Base-by-base conservation (phyloP, 2,888 invertebrate species). In the Chesias legatella region DNA sequence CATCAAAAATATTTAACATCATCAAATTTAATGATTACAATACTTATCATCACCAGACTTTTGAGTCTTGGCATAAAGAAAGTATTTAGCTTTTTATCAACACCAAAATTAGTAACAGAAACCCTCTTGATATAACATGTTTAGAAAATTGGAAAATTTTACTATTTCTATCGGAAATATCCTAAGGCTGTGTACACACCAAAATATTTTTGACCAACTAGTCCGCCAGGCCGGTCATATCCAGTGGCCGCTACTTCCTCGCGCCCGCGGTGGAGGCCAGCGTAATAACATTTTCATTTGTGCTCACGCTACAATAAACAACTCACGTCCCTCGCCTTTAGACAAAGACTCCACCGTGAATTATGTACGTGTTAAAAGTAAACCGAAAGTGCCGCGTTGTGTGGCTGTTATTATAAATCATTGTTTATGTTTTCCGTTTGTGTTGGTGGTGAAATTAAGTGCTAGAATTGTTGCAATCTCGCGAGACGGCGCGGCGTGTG, bases 391-490 rank as follows among this genome's bases (percentile, higher is more conserved):
- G 82, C 77, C 81, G 76, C 83, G 80, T 79, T 84, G 76, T 84
- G 78, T 81, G 80, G 79, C 73, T 76, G 85, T 83, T 86, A 86
- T 82, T 85, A 88, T 89, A 88, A 89, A 88, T 89, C 88, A 88
- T 88, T 86, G 85, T 82, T 88, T 88, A 88, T 88, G 88, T 79
- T 88, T 89, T 88, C 88, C 88, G 88, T 85, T 88, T 85, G 80
- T 72, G 76, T 79, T 80, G 69, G 76, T 77, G 70, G 69, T 70
- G 68, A 77, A 83, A 86, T 84, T 84, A 84, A 84, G 80, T 82
- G 79, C 69, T 80, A 75, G 74, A 80, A 79, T 76, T 76, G 73
- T 76, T 65, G 77, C 76, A 73, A 77, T 79, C 79, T 77, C 68
- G 66, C 48, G 61, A 60, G 62, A 70, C 70, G 63, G 64, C 70